Base-by-base conservation (phyloP, 2,113 vertebrate species). In the Lates calcarifer region DNA sequence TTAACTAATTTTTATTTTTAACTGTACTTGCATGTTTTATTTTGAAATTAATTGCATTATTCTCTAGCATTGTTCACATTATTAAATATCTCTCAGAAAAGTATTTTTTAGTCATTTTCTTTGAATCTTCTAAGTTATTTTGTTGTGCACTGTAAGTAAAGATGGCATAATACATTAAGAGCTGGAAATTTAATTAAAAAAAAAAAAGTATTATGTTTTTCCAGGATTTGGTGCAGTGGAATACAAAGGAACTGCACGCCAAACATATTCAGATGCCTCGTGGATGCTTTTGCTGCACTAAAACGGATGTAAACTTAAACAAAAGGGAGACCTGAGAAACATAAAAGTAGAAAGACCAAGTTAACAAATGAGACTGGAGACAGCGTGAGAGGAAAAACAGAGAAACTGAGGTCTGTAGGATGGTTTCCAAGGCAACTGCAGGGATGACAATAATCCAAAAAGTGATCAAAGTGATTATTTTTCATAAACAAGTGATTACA, bases 401-500 rank as follows among this genome's bases (percentile, higher is more conserved):
- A 68, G 43, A 71, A 69, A 51, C 29, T 64, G 15, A 74, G 37
- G 74, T 76, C 29, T 10, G 26, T 3, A 17, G 57, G 37, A 35
- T 14, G 26, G 68, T 74, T 77, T 66, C 68, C 68, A 73, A 71
- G 66, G 55, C 35, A 63, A 79, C 51, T 24, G 61, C 39, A 28
- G 33, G 22, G 68, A 74, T 14, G n/a, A 78, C 58, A 74, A 78
- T 68, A 43, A 81, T 64, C 72, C 41, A 56, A 61, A 45, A 45
- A 49, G n/a, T 81, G 41, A 74, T 41, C 58, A 58, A 70, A 77
- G 49, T 51, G 51, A 61, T 75, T 62, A 65, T 83, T 69, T 80
- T 72, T 56, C 24, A 65, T 61, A 63, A 79, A 81, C 39, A 66
- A 79, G 79, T 53, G 65, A 84, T 83, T 39, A 83, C 53, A 77